Base-by-base conservation (phyloP, 1,140 invertebrate species). In the Scaptomyza pallida region DNA sequence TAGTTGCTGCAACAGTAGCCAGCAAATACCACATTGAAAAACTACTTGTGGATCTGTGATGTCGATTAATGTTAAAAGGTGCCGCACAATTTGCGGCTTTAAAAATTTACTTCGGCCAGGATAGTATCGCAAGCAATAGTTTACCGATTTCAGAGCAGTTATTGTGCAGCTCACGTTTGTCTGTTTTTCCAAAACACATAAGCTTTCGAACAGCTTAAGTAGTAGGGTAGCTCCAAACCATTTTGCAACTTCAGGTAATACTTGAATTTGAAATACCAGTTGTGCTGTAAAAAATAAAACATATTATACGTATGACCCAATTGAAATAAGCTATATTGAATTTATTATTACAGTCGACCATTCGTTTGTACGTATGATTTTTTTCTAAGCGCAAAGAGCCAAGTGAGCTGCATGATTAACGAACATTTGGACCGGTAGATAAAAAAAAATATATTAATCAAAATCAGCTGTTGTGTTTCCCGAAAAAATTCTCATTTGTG, bases 1-100 rank as follows among this genome's bases (percentile, higher is more conserved):
- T 5, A 65, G 43, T 56, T 79, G 78, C 17, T 79, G 72, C 35
- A 79, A 45, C 16, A 71, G 43, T 19, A 79, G 23, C 76, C 76
- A 79, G 16, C 76, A 79, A 40, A 57, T 51, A 8, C 71, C 77
- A 8, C 71, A 52, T 44, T 71, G 43, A 71, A 61, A 30, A 0
- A 79, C 55, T 16, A 79, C 40, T 57, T 79, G 60, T 6, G 19
- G n/a, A 41, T 71, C 23, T 2, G 9, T 35, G 19, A 12, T 64
- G 35, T 80, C 71, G 16, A 79, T n/a, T 44, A 79, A 16, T 6
- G 37, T 19, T 43, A 61, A 6, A 43, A 79, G 43, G 0, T 56
- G 35, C 4, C 50, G 37, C 17, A 41, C 19, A 21, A 79, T 59
- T n/a, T 13, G 4, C 2, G 15, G 5, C 17, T 47, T 65, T 43